Conservation (phyloP, 1,140 invertebrate genomes). For the Doryteuthis pealeii region DNA sequence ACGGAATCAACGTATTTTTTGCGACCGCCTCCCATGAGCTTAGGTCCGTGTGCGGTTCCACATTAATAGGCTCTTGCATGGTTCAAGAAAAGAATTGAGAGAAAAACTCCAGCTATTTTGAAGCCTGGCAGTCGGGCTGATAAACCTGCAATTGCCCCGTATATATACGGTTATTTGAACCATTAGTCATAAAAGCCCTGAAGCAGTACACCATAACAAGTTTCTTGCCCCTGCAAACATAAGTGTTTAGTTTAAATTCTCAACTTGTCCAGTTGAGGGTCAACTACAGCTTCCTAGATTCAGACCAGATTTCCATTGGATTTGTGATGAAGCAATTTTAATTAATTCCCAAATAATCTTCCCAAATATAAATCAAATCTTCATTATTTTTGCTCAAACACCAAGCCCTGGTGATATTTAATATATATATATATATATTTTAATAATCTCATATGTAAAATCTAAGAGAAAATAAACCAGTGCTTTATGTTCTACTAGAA, state of each 20-base stretch:
- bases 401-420: too few species aligned
- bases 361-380: too few species aligned
- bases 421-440: too few species aligned
- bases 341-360: too few species aligned
- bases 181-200: constrained; percentile 79
- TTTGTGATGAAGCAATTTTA: too few species aligned
- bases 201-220: constrained; percentile 88
- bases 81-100: constrained; percentile 58
- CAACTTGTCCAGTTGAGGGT: constrained; percentile 81
- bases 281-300: constrained; percentile 88
- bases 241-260: constrained; percentile 76
- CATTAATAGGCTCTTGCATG: constrained; percentile 50
- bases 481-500: too few species aligned
- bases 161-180: constrained; percentile 87
- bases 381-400: too few species aligned
- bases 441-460: too few species aligned
- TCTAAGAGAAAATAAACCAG: too few species aligned
- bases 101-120: constrained; percentile 57
- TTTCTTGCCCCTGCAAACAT: constrained; percentile 73
- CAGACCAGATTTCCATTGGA: constrained; percentile 80
- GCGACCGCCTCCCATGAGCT: too few species aligned
- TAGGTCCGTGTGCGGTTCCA: too few species aligned
- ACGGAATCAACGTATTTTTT: too few species aligned
- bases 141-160: constrained; percentile 69
- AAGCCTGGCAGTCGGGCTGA: constrained; percentile 56